Base-by-base conservation (phyloP, 2,113 vertebrate species). In the Zootoca vivipara region DNA sequence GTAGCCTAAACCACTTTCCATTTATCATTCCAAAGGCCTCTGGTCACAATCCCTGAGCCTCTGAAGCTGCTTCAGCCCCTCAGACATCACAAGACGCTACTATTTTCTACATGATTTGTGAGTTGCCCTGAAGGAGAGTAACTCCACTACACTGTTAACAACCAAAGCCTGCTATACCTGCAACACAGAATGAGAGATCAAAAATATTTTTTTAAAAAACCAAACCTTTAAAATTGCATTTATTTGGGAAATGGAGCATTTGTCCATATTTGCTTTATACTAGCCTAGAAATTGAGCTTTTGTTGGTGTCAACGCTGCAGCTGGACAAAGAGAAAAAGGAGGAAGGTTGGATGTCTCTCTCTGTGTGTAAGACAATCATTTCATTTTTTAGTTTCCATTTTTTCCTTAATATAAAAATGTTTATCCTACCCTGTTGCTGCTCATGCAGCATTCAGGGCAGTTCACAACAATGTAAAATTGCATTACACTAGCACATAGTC, bases 21-120 rank as follows among this genome's bases (percentile, higher is more conserved):
- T 82, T 87, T 82, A 82, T 64, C 78, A 40, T 40, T 64, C 75
- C 62, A 74, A 87, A 58, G 7, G 78, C 22, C 78, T 74, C 69
- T 86, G 85, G 85, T 75, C 77, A 67, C 64, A 79, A 69, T 86
- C 85, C 85, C 78, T 18, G 38, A 79, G 35, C n/a, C 75, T 69
- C 40, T 86, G 69, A 74, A 86, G 62, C 42, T 69, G 64, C 62
- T 70, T n/a, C 65, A 70, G n/a, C 24, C 38, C 64, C 24, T 26
- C 69, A 85, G 83, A 46, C 6, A 73, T 72, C 67, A 56, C 13
- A 15, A 52, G 52, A 35, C 40, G 73, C 38, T 78, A 26, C 30
- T 26, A 38, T 62, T 46, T 65, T 38, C 35, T 40, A 73, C 38
- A 46, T 73, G 69, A 35, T 46, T 69, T 69, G 82, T 46, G 64